Base-by-base conservation (phyloP, 2,888 invertebrate species). In the Eledona agricola region DNA sequence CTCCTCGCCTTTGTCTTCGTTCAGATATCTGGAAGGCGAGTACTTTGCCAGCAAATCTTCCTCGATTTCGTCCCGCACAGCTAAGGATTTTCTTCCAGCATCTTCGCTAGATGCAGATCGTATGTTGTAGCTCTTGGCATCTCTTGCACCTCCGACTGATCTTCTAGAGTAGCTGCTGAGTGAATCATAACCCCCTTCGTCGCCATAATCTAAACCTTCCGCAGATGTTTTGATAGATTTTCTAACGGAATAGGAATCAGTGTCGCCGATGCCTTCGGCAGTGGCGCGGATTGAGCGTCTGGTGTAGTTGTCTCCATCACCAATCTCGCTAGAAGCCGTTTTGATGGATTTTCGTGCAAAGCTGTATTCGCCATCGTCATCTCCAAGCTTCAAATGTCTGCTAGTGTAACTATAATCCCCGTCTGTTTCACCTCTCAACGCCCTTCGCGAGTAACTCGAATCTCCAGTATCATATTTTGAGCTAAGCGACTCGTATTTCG, bases 241-340 rank as follows among this genome's bases (percentile, higher is more conserved):
- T 54, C 66, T 64, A n/a, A 70, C 55, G 1, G 62, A 59, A 37
- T 68, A 65, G n/a, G 63, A 60, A 35, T 72, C 70, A 17, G 67
- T 69, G 45, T 71, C 72, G 11, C 70, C 71, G 12, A 65, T 55
- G 5, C 63, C 63, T 56, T 70, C 70, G 4, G 64, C 46, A n/a
- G 63, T 51, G 1, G 65, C 56, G 16, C 61, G 58, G 1, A 67
- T 57, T 1, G 64, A 63, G 46, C 66, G 63, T 55, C 61, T 67
- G 2, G 60, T 60, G 22, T 66, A 71, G 32, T 55, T 54, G 31
- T 66, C 70, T 16, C 63, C 62, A 35, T 66, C 65, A 10, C 58
- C 66, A 9, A 58, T 51, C 17, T 56, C 53, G 7, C 52, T 52
- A 13, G 54, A 57, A 7, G 59, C 38, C 1, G 66, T 54, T 31